Evolutionary conservation across 2,888 invertebrate species (phyloP).

Genomic region (Neocrepidodera transversa): DNA sequence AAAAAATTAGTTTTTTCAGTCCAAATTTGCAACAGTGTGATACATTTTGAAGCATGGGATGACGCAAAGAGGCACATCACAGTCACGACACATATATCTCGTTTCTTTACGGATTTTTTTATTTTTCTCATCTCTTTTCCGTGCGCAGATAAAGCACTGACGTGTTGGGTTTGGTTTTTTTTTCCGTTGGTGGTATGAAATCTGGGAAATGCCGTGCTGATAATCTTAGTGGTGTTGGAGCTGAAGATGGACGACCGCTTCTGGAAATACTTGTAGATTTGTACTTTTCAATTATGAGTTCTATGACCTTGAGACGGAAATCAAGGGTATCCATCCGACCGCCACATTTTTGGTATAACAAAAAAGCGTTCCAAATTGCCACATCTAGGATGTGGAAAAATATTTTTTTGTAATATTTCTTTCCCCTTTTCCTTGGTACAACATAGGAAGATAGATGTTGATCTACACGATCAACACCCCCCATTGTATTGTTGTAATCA

Average conservation of each 20-base stretch:
- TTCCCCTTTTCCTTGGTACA: slow-evolving; percentile 38
- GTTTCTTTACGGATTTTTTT: not conserved
- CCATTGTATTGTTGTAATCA: slow-evolving; percentile 46
- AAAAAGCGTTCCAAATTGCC: slow-evolving; percentile 43
- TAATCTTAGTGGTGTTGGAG: not conserved
- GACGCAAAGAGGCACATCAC: not conserved
- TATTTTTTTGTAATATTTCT: slow-evolving; percentile 44
- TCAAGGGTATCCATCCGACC: not conserved
- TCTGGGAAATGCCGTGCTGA: not conserved
- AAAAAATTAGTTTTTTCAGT: no score
- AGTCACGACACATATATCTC: not conserved
- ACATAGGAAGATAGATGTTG: slow-evolving; percentile 40
- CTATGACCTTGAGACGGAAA: not conserved
- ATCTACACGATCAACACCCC: slow-evolving; percentile 46
- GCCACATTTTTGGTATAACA: slow-evolving; percentile 11
- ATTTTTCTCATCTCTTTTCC: not conserved
- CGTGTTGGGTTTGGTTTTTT: not conserved
- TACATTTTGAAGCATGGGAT: not conserved
- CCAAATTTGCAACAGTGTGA: no score
- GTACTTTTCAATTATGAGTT: not conserved
- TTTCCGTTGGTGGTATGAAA: not conserved
- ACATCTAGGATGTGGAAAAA: slow-evolving; percentile 42
- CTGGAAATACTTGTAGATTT: not conserved
- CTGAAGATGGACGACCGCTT: not conserved
- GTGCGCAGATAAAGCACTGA: not conserved